phyloP scores from a whole-genome alignment of 2,113 vertebrate species.

The Struthio camelus region DNA sequence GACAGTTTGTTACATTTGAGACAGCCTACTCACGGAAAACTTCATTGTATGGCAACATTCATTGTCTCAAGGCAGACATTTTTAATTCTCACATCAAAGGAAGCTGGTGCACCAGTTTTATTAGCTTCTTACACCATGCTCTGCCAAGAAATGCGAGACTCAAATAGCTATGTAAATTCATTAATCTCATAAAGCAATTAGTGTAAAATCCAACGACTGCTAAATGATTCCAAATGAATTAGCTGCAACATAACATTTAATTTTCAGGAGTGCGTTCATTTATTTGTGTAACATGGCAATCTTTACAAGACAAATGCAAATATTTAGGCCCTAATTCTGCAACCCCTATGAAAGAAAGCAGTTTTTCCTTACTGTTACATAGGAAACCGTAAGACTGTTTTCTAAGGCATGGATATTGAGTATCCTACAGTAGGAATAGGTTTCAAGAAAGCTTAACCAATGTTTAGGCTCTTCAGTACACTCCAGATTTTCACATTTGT shows the following conservation, averaged over 20 bases:
- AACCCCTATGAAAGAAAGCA: neutral
- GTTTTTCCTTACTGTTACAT: neutral
- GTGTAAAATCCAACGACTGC: conserved; percentile 71
- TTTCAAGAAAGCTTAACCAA: neutral
- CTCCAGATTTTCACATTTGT: neutral
- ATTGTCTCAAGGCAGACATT: neutral
- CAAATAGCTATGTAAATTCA: conserved; percentile 72
- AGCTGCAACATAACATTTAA: conserved; percentile 71
- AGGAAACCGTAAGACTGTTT: neutral
- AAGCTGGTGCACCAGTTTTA: neutral
- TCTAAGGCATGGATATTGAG: neutral
- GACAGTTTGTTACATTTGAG: neutral
- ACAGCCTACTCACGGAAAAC: neutral
- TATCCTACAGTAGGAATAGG: neutral
- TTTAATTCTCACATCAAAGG: neutral
- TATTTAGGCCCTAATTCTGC: neutral
- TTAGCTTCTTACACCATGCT: conserved; percentile 23
- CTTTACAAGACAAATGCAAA: conserved; percentile 64
- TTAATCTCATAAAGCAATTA: conserved; percentile 76
- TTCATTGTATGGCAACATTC: neutral
- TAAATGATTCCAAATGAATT: conserved; percentile 77
- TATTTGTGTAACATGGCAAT: conserved; percentile 69
- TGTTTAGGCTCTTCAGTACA: neutral
- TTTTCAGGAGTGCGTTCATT: conserved; percentile 64
- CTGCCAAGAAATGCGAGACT: conserved; percentile 61